These are phyloP conservation scores for Bergia puertoricense DNA, from an alignment of 92 coral and sea anemone genomes.

Conservation along the genomic window DNA sequence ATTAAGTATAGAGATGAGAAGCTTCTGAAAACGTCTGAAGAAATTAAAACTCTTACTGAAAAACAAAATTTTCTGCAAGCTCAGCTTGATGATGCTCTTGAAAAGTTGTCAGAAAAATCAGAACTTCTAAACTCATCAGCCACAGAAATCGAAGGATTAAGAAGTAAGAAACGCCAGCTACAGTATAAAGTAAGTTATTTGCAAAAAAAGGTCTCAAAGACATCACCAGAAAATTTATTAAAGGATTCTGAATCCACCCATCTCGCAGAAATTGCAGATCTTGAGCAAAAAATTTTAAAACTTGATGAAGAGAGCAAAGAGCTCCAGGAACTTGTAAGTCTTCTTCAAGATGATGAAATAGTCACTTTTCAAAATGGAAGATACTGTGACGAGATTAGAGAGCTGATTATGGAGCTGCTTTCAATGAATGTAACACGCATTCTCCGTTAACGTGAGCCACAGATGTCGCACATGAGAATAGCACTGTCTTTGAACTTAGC, in stretches of 20 bases:
- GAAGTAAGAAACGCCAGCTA: not conserved
- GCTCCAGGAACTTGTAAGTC: not conserved
- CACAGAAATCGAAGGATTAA: not conserved
- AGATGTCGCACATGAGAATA: no score
- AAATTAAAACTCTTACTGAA: not conserved
- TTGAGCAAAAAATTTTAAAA: not conserved
- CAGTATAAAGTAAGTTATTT: not conserved
- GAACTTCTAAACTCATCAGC: not conserved
- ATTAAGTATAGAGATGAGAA: not conserved
- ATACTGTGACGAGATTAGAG: conserved; percentile 3
- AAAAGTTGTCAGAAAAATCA: not conserved
- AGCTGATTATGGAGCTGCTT: not conserved
- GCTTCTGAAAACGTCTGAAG: not conserved
- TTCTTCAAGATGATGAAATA: not conserved
- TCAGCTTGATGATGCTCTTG: not conserved
- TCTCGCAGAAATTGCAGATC: not conserved
- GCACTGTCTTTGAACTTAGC: no score
- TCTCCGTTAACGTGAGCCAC: no score
- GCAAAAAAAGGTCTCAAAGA: not conserved
- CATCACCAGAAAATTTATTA: not conserved
- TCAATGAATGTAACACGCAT: not conserved
- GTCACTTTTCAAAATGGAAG: not conserved
- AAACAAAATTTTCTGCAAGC: not conserved
- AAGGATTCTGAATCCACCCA: not conserved
- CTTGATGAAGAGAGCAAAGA: not conserved